These are phyloP conservation scores for Morpho helenor DNA, from an alignment of 2,888 invertebrate genomes.

Conservation along the genomic window DNA sequence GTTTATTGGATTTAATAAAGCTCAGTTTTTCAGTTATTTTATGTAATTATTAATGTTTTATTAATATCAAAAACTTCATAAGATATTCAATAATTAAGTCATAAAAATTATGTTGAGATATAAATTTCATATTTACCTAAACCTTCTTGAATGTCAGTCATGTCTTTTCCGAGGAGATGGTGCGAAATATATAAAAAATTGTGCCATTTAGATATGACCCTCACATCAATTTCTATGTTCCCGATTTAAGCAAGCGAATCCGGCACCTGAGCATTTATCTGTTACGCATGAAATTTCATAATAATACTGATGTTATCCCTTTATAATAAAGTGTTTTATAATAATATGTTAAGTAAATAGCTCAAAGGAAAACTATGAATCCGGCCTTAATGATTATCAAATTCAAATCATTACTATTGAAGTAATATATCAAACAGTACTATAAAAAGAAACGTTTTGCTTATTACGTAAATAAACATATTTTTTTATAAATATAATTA, in stretches of 20 bases:
- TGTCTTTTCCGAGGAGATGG: slow-evolving; percentile 39
- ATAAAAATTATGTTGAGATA: no score
- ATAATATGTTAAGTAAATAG: slow-evolving; percentile 16
- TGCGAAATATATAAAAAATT: slow-evolving; percentile 64
- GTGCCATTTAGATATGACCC: slow-evolving; percentile 59
- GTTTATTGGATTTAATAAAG: no score
- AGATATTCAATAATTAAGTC: slow-evolving; percentile 42
- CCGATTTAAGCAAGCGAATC: slow-evolving; percentile 54
- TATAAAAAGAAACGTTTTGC: no score
- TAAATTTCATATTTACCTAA: no score
- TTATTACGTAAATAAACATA: no score
- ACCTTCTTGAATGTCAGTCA: no score
- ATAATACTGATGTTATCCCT: slow-evolving; percentile 24
- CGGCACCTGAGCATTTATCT: slow-evolving; percentile 51
- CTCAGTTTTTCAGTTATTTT: no score
- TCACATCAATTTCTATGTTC: slow-evolving; percentile 70
- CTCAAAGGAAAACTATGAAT: slow-evolving; percentile 16
- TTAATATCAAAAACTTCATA: slow-evolving; percentile 32
- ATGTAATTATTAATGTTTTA: no score
- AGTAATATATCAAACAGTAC: no score
- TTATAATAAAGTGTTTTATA: slow-evolving; percentile 15
- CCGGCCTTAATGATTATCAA: neutral
- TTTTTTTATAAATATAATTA: no score
- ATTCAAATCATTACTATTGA: no score
- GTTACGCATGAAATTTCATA: slow-evolving; percentile 29